Base-by-base conservation (phyloP, 2,113 vertebrate genomes). In the Pollachius pollachius region DNA sequence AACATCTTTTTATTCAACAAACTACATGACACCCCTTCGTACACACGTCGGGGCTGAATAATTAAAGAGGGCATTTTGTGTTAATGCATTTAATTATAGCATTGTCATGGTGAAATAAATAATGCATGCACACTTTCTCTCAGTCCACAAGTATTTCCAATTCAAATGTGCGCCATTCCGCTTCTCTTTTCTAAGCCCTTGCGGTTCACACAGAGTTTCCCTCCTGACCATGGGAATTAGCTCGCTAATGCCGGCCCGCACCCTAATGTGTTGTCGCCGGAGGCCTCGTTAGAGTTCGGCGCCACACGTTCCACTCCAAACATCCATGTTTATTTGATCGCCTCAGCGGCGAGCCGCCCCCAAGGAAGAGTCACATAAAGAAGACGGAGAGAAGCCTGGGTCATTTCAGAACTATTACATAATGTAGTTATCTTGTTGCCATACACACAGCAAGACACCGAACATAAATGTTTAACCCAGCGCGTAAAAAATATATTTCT, bases 41-140 rank as follows among this genome's bases (percentile, higher is more conserved):
- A 2, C 84, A 84, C 15, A 86, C 76, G 76, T 69, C 70, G 69
- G 19, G 37, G 23, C 52, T 81, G 83, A 89, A 88, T 88, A 85
- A 89, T 86, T 84, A 82, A 85, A 79, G 30, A 30, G 72, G 67
- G 70, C 73, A 81, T 86, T 88, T 87, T 84, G 73, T 80, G 77
- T 85, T 83, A 86, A 87, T 81, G 84, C 77, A 70, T 88, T 87
- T 85, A 84, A 90, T 90, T 87, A 83, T 80, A 73, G 77, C 72
- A 65, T 80, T 78, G 73, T 84, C 79, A 73, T 84, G 77, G 85
- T 83, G 74, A 79, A 77, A 90, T 90, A 79, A 87, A 88, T 90
- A 77, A 88, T 89, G 83, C 84, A 89, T 83, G 58, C 7, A 1
- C 3, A 62, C 25, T 62, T 17, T 76, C 68, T 64, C 69, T 72